Evolutionary conservation across 1,140 invertebrate genomes (phyloP), one percentile per base, ranked within the genome.

Genomic region (Helicoverpa armigera): DNA sequence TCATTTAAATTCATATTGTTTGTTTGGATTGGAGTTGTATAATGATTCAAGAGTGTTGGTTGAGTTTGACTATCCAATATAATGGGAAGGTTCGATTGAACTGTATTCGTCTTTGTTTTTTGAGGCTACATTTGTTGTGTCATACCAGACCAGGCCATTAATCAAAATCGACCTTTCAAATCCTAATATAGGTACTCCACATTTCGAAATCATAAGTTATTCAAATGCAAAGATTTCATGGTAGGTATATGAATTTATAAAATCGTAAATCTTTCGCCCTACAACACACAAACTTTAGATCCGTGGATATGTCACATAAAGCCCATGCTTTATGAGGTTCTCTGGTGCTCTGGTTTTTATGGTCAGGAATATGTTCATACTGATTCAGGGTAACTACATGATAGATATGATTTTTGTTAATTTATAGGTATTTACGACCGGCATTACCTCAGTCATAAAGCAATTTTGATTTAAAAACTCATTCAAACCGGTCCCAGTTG

Each of bases 241-340:
- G 11, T 61, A 23, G 3, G 10, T 61, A 23, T 61, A 2, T 16
- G 23, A 61, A 23, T 29, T 29, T 69, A 50, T 12, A 50, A 43
- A 50, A 54, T 35, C 69, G 51, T 72, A 72, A 72, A 72, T 35
- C 48, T 67, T 67, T 72, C 13, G 31, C 3, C 13, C 3, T 56
- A 35, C 12, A 29, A 4, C 43, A 72, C 29, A 56, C 51, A 29
- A 31, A 23, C 51, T 5, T 72, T 35, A 72, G 69, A n/a, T 72
- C 35, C 69, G 18, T 56, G 69, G 51, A 54, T 72, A 50, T 23
- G 51, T 54, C 69, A 29, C 51, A 72, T 72, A 72, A 70, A 72
- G 31, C 18, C 50, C 65, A 72, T 53, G 9, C 14, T 72, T 72
- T 72, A 72, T 31, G 51, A 12, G 18, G 13, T 12, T 29, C 16